Conservation (phyloP, 53 echinoderm and acorn worm genomes). For the Zoroaster sp. region DNA sequence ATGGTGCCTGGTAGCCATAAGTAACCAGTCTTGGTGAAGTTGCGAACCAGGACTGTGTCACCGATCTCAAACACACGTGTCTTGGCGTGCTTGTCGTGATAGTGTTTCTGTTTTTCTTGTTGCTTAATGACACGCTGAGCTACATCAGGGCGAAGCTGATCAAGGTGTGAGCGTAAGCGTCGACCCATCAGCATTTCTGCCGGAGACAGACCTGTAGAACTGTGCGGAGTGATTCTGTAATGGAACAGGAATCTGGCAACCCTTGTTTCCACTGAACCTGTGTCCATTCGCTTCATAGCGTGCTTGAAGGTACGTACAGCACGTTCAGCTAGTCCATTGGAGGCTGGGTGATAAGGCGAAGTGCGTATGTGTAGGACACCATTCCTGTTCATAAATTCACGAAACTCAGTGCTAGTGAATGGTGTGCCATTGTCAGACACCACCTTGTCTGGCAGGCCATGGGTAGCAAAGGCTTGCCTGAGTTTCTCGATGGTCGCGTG, state of each 20-base stretch:
- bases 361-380: slow-evolving; percentile 29
- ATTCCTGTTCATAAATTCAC: slow-evolving; percentile 39
- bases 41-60: slow-evolving; percentile 50
- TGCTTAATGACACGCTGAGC: not conserved
- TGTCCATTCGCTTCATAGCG: slow-evolving; percentile 26
- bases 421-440: too few relatives aligned
- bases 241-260: slow-evolving; percentile 30
- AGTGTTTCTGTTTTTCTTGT: slow-evolving; percentile 20
- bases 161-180: slow-evolving; percentile 22
- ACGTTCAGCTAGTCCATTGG: slow-evolving; percentile 48
- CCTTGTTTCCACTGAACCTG: slow-evolving; percentile 16
- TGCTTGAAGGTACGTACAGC: slow-evolving; percentile 46
- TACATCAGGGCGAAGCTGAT: slow-evolving; percentile 26
- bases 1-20: slow-evolving; percentile 39
- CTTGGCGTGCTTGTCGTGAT: slow-evolving; percentile 37
- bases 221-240: slow-evolving; percentile 43
- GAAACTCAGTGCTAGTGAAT: slow-evolving; percentile 2
- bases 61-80: slow-evolving; percentile 20
- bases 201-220: not conserved
- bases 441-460: slow-evolving; percentile 56
- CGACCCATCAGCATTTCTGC: slow-evolving; percentile 35
- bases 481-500: slow-evolving; percentile 36
- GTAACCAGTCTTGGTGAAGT: slow-evolving; percentile 40
- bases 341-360: slow-evolving; percentile 42
- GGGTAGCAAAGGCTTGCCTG: slow-evolving; percentile 30